Evolutionary conservation across 2,888 invertebrate species (phyloP), one percentile per base, ranked within the genome.

Genomic region (Hedychridium roseum): DNA sequence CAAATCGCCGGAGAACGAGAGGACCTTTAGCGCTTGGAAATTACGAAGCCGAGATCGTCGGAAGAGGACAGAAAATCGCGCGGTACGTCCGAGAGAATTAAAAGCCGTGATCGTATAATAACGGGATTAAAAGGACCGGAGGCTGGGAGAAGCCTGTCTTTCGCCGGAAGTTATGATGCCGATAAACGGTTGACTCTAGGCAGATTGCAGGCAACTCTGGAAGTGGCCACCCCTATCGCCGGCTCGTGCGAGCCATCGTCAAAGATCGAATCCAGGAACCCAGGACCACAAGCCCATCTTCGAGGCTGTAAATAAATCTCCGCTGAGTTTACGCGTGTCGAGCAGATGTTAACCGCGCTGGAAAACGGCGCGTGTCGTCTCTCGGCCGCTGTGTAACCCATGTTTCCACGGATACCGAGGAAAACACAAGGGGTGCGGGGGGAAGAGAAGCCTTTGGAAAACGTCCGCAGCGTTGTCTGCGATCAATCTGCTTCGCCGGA

Each of bases 181-280:
- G n/a, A n/a, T n/a, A n/a, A n/a, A n/a, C n/a, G n/a, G n/a, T n/a
- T n/a, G n/a, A n/a, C n/a, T n/a, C n/a, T n/a, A n/a, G n/a, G n/a
- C n/a, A n/a, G n/a, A n/a, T n/a, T n/a, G n/a, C n/a, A n/a, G n/a
- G n/a, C n/a, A n/a, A n/a, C n/a, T n/a, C 36, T 36, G 18, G 6
- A 18, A 5, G 7, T 21, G 2, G 18, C n/a, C 1, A 12, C 16
- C 12, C 32, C 46, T 43, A 18, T 31, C 41, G 32, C 36, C 32
- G n/a, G n/a, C n/a, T n/a, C n/a, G 34, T 41, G 27, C 36, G n/a
- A 17, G 27, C 47, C 38, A 54, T 52, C 52, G 52, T 32, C 38
- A 36, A 47, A 54, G 62, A 62, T 60, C 54, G 36, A 60, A 59
- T 37, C 43, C 62, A 62, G 57, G 40, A 49, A 48, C 49, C 45